Conservation (phyloP, 2,113 vertebrate species). For the Mustelus asterias region DNA sequence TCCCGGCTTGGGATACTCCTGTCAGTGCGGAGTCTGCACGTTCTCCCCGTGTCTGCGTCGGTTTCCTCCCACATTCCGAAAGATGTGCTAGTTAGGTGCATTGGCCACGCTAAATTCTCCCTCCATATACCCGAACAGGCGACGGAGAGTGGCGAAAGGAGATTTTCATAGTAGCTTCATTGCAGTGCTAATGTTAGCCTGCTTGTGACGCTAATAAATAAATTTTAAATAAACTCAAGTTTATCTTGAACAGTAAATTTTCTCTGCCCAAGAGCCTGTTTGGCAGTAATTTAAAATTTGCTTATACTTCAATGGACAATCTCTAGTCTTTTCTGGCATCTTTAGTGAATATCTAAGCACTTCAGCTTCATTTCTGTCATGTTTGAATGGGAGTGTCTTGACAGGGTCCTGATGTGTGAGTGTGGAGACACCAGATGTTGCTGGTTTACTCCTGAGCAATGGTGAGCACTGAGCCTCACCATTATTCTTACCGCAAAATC, state of each 20-base stretch:
- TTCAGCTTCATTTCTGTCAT: neutral
- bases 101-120: too few relatives aligned
- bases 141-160: too few relatives aligned
- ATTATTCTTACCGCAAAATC: neutral
- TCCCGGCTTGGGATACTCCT: too few relatives aligned
- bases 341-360: neutral
- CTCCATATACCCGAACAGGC: too few relatives aligned
- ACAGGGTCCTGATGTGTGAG: neutral
- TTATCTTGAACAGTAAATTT: neutral
- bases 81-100: too few relatives aligned
- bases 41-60: too few relatives aligned
- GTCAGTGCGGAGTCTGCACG: too few relatives aligned
- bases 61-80: too few relatives aligned
- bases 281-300: neutral
- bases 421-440: neutral
- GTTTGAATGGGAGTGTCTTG: neutral
- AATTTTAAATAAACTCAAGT: too few relatives aligned
- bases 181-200: too few relatives aligned
- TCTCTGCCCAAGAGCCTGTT: neutral
- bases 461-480: neutral
- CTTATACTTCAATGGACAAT: neutral
- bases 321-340: neutral
- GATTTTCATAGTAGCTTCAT: too few relatives aligned
- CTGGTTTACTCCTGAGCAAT: neutral
- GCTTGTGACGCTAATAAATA: too few relatives aligned